A percentile compares a stretch with the other conserved stretches of the same genome.
phyloP scores from a whole-genome alignment of 64 coral and sea anemone species.

The Trachythela sp. region DNA sequence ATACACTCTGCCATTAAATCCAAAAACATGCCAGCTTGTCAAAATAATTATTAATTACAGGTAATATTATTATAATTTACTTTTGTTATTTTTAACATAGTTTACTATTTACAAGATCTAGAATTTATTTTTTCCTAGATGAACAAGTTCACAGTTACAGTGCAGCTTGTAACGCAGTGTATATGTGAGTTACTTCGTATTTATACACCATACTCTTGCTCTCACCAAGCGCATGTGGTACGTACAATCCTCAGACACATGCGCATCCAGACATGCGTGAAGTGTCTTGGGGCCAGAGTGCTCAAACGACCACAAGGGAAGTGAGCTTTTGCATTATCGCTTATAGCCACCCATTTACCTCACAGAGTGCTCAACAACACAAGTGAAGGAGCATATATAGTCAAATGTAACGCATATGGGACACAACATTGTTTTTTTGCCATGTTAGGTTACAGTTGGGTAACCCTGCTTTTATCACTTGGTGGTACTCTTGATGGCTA shows the following conservation, averaged over 20 bases:
- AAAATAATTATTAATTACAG: not conserved
- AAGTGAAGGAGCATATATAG: not conserved
- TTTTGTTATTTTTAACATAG: not conserved
- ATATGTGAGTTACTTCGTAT: too few relatives aligned
- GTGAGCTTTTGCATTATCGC: too few relatives aligned
- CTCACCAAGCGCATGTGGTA: too few relatives aligned
- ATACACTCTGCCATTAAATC: not conserved
- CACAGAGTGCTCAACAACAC: too few relatives aligned
- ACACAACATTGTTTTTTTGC: not conserved
- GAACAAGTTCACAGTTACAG: not conserved
- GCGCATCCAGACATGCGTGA: too few relatives aligned
- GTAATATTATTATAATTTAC: not conserved
- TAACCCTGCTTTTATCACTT: slow-evolving; percentile 13
- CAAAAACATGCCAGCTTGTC: not conserved
- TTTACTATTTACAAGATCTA: not conserved
- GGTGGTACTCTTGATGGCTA: slow-evolving; percentile 29
- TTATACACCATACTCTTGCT: too few relatives aligned
- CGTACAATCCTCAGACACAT: too few relatives aligned
- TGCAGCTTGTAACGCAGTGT: too few relatives aligned
- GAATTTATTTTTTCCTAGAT: not conserved
- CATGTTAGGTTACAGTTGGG: slow-evolving; percentile 40
- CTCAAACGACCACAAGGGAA: too few relatives aligned
- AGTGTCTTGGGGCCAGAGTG: too few relatives aligned
- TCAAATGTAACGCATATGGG: not conserved
- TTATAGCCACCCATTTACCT: too few relatives aligned